These are phyloP conservation scores for Rhabdomys dilectus DNA, from an alignment of 2,113 vertebrate species.

Conservation along the genomic window DNA sequence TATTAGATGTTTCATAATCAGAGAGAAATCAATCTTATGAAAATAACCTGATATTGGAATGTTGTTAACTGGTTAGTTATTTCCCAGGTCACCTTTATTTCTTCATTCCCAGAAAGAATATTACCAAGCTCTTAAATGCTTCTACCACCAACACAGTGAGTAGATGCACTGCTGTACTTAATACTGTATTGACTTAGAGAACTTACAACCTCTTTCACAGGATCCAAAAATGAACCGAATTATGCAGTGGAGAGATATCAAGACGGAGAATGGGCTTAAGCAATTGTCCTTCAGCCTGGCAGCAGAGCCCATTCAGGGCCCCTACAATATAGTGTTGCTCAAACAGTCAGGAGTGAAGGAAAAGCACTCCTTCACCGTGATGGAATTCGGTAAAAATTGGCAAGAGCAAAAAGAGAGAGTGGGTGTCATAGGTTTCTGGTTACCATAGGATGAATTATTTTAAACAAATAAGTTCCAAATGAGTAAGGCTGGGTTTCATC, in stretches of 20 bases:
- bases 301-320: conserved; percentile 83
- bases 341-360: conserved; percentile 45
- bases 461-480: neutral
- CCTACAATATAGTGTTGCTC: conserved; percentile 78
- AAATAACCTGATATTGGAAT: no score
- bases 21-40: no score
- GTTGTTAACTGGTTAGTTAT: no score
- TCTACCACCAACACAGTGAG: no score
- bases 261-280: conserved; percentile 76
- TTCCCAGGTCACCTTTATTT: no score
- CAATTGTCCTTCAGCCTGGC: conserved; percentile 83
- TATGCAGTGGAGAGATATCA: conserved; percentile 80
- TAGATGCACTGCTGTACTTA: no score
- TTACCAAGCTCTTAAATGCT: no score
- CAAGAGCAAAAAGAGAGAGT: neutral
- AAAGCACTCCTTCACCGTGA: conserved; percentile 78
- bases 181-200: no score
- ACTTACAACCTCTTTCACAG: conserved; percentile 52
- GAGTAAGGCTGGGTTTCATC: no score
- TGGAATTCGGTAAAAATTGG: conserved; percentile 83
- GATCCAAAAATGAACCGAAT: conserved; percentile 83
- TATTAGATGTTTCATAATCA: no score
- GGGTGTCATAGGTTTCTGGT: neutral
- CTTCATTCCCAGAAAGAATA: no score
- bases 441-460: neutral